Evolutionary conservation across 2,888 invertebrate species (phyloP).

Genomic region (Pogonocherus hispidulus): DNA sequence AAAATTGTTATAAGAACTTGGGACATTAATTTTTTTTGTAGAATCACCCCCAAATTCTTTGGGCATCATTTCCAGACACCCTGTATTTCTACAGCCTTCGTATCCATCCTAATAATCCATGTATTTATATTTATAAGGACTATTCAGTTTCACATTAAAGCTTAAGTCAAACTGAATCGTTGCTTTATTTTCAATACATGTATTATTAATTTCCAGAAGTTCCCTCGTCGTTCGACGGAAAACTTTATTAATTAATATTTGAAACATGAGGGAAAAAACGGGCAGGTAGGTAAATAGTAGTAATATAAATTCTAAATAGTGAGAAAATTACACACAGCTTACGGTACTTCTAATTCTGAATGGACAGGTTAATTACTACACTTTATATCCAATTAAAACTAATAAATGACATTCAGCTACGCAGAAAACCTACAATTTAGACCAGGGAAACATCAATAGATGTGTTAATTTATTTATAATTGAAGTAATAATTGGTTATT

Average conservation of each 20-base stretch:
- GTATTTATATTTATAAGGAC: no score
- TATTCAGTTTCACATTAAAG: no score
- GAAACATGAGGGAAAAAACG: conserved; percentile 7
- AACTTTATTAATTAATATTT: conserved; percentile 28
- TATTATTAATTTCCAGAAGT: conserved; percentile 13
- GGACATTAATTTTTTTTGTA: no score
- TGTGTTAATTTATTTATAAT: conserved; percentile 22
- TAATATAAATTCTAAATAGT: conserved; percentile 13
- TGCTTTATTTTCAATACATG: background rate
- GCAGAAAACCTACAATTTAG: conserved; percentile 23
- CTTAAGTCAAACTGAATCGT: no score
- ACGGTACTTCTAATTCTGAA: conserved; percentile 1
- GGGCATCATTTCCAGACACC: no score
- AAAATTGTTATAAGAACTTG: no score
- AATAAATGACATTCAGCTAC: conserved; percentile 21
- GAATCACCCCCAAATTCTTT: no score
- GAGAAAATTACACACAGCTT: conserved; percentile 20
- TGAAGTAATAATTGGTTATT: conserved; percentile 19
- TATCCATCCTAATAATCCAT: no score
- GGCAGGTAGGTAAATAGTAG: conserved; percentile 11
- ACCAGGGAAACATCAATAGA: conserved; percentile 13
- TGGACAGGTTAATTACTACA: conserved; percentile 20
- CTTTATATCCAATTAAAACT: conserved; percentile 16
- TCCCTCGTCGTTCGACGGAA: background rate
- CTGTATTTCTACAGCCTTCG: no score